These are phyloP conservation scores for Anoplius nigerrimus DNA, from an alignment of 2,888 invertebrate species.

Conservation along the genomic window DNA sequence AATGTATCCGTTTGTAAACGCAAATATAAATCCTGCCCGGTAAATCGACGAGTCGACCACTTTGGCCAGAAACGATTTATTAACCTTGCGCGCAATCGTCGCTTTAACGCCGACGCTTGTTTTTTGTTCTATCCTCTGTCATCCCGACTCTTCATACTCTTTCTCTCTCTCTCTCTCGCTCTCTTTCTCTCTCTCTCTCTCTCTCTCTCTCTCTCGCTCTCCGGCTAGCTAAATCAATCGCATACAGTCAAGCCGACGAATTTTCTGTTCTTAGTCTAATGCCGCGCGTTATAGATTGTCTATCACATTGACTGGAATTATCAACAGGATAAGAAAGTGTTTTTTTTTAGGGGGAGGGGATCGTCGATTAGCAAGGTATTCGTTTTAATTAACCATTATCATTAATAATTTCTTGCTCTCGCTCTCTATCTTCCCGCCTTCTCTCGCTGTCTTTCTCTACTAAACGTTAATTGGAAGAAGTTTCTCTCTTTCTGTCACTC, in stretches of 20 bases:
- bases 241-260: not conserved
- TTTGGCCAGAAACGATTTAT: too few relatives aligned
- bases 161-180: constrained; percentile 8
- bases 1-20: too few relatives aligned
- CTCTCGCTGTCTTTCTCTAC: not conserved
- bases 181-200: constrained; percentile 2
- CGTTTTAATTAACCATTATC: constrained; percentile 1
- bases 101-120: not conserved
- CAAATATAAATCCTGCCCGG: too few relatives aligned
- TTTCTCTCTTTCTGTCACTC: not conserved
- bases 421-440: not conserved
- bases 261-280: not conserved
- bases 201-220: not conserved
- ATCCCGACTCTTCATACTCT: too few relatives aligned
- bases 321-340: constrained; percentile 3
- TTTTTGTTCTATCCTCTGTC: not conserved
- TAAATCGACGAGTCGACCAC: too few relatives aligned
- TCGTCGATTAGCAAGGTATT: constrained; percentile 2
- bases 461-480: constrained; percentile 3
- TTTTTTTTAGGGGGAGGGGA: not conserved
- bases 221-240: too few relatives aligned
- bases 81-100: not conserved
- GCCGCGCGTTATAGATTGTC: constrained; percentile 32
- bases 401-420: constrained; percentile 26
- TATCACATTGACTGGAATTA: constrained; percentile 28